phyloP scores from a whole-genome alignment of 2,888 invertebrate genomes.

The Euphydryas editha region DNA sequence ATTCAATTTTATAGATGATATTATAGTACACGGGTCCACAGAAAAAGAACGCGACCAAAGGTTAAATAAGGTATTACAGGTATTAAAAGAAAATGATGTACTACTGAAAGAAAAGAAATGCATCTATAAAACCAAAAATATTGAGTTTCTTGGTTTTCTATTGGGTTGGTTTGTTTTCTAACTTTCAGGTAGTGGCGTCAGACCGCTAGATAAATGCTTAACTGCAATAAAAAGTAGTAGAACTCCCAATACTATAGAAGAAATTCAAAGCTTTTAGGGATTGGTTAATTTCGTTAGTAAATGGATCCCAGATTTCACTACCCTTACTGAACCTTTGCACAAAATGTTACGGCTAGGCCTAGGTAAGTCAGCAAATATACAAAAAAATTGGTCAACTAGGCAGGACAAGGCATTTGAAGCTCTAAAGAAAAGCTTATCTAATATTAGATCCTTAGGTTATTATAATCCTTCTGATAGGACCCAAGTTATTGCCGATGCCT shows the following conservation, averaged over 20 bases:
- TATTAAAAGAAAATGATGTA: conserved; percentile 40
- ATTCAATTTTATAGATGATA: background rate
- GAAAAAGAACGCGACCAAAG: background rate
- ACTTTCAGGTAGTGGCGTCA: conserved; percentile 46
- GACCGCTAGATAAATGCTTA: conserved; percentile 47
- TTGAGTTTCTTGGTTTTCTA: conserved; percentile 31
- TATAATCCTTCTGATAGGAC: conserved; percentile 41
- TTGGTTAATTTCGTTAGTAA: background rate
- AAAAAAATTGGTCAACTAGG: background rate
- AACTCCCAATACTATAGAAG: background rate
- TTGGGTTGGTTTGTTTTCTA: too few species aligned
- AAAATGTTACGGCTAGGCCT: background rate
- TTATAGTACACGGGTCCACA: background rate
- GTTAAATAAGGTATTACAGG: conserved; percentile 17
- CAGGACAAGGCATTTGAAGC: background rate
- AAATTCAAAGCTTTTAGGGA: background rate
- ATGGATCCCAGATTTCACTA: background rate
- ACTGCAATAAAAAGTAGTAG: background rate
- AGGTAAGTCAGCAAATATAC: background rate
- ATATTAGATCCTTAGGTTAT: conserved; percentile 37
- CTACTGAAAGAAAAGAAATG: conserved; percentile 41
- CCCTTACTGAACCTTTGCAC: background rate
- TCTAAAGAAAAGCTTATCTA: conserved; percentile 30
- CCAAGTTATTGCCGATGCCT: conserved; percentile 43
- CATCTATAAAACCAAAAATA: conserved; percentile 45